Evolutionary conservation across 2,797 vertebrate genomes (phyloP).

Genomic region (Onychomys leucogaster): DNA sequence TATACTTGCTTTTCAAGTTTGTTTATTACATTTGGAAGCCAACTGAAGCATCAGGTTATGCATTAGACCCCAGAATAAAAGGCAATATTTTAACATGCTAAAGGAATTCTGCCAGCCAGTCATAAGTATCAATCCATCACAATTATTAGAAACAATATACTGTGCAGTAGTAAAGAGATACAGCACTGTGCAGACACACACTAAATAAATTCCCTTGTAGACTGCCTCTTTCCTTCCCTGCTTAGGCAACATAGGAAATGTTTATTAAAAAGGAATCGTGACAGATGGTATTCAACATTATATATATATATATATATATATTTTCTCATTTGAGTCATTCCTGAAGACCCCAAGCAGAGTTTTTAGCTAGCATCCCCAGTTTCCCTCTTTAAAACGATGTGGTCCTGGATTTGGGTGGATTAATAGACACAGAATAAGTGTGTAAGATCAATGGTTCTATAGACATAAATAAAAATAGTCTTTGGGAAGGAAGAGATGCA

Average conservation of each 20-base stretch:
- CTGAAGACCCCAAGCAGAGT: background rate
- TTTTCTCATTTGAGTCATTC: constrained; percentile 42
- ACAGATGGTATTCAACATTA: background rate
- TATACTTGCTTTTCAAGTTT: constrained; percentile 71
- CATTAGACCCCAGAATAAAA: constrained; percentile 75
- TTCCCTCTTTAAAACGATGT: constrained; percentile 36
- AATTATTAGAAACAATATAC: constrained; percentile 77
- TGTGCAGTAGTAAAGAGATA: constrained; percentile 49
- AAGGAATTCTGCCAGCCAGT: constrained; percentile 76
- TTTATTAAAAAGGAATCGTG: constrained; percentile 60
- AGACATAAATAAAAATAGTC: background rate
- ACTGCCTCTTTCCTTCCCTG: constrained; percentile 47
- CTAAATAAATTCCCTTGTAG: constrained; percentile 54
- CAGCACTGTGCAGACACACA: constrained; percentile 53
- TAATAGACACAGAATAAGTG: constrained; percentile 10
- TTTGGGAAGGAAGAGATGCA: background rate
- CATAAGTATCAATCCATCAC: constrained; percentile 74
- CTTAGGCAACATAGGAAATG: constrained; percentile 25
- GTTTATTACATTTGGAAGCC: constrained; percentile 73
- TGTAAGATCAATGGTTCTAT: background rate
- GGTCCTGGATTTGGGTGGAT: constrained; percentile 2
- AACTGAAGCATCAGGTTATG: constrained; percentile 54
- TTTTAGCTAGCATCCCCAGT: background rate
- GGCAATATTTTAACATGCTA: constrained; percentile 67
- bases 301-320: too few species aligned